A percentile compares a stretch with the other conserved stretches of the same genome.
phyloP scores from a whole-genome alignment of 2,888 invertebrate species.

The Nomada ruficornis region DNA sequence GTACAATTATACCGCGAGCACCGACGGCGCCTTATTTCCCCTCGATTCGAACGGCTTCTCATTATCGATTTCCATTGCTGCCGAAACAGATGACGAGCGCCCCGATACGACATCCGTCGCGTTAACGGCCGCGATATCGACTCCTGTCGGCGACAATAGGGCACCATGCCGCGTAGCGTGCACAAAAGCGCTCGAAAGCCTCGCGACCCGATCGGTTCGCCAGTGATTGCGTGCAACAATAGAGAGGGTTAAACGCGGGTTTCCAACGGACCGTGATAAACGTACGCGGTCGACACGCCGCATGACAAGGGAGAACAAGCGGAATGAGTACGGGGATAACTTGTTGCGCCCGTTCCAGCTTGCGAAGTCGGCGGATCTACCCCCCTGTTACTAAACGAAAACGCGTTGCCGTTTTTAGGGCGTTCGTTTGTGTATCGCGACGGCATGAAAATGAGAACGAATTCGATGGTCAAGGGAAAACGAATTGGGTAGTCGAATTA shows the following conservation, averaged over 20 bases:
- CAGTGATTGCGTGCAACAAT: slow-evolving; percentile 40
- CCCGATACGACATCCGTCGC: slow-evolving; percentile 14
- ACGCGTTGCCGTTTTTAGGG: background rate
- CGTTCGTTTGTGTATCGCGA: no score
- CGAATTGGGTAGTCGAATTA: no score
- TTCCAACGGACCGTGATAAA: slow-evolving; percentile 2
- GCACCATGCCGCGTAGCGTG: no score
- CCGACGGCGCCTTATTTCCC: slow-evolving; percentile 34
- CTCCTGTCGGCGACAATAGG: background rate
- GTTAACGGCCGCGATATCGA: slow-evolving; percentile 17
- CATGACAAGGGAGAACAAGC: background rate
- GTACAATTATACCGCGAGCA: slow-evolving; percentile 7
- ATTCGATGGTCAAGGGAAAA: no score
- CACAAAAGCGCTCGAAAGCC: background rate
- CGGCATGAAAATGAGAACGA: no score
- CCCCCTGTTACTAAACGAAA: slow-evolving; percentile 7
- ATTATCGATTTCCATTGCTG: slow-evolving; percentile 60
- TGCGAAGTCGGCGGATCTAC: slow-evolving; percentile 2
- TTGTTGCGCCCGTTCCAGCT: slow-evolving; percentile 52
- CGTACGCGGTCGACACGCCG: background rate
- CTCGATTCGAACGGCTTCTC: slow-evolving; percentile 27
- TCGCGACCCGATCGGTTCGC: background rate
- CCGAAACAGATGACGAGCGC: slow-evolving; percentile 20
- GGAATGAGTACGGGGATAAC: slow-evolving; percentile 36
- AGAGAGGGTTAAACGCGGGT: slow-evolving; percentile 5